Conservation (phyloP, 2,113 vertebrate genomes). For the Pachypanchax playfairii region DNA sequence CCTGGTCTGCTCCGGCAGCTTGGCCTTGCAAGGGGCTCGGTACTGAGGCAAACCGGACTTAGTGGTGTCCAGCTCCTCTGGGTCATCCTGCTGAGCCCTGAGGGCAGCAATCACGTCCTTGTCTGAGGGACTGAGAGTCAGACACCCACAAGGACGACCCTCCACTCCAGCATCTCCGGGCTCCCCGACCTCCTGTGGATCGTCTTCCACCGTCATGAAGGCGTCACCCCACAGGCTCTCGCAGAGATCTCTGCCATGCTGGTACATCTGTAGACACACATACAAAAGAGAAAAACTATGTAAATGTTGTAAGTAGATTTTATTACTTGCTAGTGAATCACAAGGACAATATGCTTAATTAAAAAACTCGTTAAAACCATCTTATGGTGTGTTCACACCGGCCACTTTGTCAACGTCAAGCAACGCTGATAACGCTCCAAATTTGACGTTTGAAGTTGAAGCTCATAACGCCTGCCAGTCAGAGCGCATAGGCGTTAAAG, state of each 20-base stretch:
- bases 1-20: slow-evolving; percentile 52
- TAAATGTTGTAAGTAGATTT: too few species aligned
- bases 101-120: slow-evolving; percentile 77
- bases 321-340: too few species aligned
- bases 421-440: too few species aligned
- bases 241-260: slow-evolving; percentile 82
- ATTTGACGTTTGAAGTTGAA: too few species aligned
- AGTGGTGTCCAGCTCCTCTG: slow-evolving; percentile 80
- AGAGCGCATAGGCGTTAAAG: too few species aligned
- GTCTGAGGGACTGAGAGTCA: slow-evolving; percentile 78
- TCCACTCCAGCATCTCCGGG: slow-evolving; percentile 11
- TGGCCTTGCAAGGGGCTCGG: slow-evolving; percentile 68
- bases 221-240: slow-evolving; percentile 79
- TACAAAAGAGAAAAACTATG: neutral
- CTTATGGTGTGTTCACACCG: too few species aligned
- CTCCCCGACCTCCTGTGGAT: slow-evolving; percentile 51
- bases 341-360: too few species aligned
- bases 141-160: slow-evolving; percentile 76
- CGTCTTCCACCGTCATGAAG: slow-evolving; percentile 75
- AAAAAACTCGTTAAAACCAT: too few species aligned
- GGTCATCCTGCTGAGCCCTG: slow-evolving; percentile 71
- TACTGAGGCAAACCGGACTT: slow-evolving; percentile 77
- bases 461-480: too few species aligned
- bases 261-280: slow-evolving; percentile 77
- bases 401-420: too few species aligned